Conservation (phyloP, 2,797 vertebrate species). For the Pristis pectinata region DNA sequence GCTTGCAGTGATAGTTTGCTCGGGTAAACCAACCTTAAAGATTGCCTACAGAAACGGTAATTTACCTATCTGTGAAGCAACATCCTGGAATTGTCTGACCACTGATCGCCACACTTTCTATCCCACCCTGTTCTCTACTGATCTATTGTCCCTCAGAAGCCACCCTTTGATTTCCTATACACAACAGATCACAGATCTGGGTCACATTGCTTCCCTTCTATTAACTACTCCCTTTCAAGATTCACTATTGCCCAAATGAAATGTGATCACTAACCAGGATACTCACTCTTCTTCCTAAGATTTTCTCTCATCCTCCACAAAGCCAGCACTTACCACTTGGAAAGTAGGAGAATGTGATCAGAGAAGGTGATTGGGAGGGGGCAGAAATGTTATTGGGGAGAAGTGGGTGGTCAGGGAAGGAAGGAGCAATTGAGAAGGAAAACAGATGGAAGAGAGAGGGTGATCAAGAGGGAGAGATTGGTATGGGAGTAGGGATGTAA, state of each 20-base stretch:
- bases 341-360: no score
- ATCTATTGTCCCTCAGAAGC: neutral
- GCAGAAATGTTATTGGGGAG: no score
- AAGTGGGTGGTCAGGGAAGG: neutral
- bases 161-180: neutral
- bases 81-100: neutral
- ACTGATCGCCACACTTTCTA: neutral
- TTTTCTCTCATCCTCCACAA: neutral
- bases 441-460: neutral
- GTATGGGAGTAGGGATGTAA: no score
- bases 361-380: no score
- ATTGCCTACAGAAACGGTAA: neutral
- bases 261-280: neutral
- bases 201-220: neutral
- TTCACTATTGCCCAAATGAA: neutral
- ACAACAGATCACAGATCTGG: neutral
- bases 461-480: neutral
- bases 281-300: neutral
- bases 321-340: no score
- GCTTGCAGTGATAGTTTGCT: neutral
- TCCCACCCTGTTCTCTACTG: no score
- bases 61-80: neutral
- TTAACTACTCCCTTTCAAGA: neutral
- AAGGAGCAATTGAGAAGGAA: neutral
- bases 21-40: neutral